Conservation (phyloP, 2,888 invertebrate genomes). For the Clanis bilineata region DNA sequence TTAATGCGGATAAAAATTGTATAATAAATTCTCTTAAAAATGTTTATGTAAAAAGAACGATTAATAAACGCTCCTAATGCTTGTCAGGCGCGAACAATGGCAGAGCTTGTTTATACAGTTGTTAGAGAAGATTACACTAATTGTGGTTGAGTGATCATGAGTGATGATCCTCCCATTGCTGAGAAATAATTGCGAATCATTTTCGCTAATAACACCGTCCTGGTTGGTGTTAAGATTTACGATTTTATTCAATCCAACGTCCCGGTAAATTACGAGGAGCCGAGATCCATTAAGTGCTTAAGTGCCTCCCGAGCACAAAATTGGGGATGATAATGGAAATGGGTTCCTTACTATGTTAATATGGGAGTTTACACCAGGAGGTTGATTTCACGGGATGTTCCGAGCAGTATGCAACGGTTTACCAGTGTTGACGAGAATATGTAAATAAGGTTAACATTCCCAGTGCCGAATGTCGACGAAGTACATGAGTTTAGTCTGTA, state of each 20-base stretch:
- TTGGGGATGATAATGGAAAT: conserved; percentile 80
- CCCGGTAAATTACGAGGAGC: conserved; percentile 76
- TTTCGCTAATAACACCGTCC: conserved; percentile 67
- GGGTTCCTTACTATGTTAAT: conserved; percentile 78
- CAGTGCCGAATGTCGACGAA: not conserved
- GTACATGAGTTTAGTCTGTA: conserved; percentile 1
- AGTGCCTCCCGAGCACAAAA: conserved; percentile 79
- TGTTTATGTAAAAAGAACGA: not conserved
- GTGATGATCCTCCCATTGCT: conserved; percentile 48
- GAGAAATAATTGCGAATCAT: conserved; percentile 65
- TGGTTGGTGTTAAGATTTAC: conserved; percentile 75
- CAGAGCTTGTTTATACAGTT: conserved; percentile 28
- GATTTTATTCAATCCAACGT: conserved; percentile 79
- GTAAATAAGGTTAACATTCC: conserved; percentile 5
- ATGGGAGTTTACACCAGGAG: conserved; percentile 63
- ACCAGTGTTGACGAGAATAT: conserved; percentile 39
- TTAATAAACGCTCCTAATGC: conserved; percentile 14
- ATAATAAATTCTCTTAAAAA: not conserved
- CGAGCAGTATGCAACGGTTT: conserved; percentile 53
- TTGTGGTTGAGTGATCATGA: conserved; percentile 37
- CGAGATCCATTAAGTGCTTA: conserved; percentile 80
- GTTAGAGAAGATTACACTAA: conserved; percentile 32
- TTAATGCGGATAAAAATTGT: not conserved
- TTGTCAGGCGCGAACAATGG: not conserved
- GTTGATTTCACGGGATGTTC: conserved; percentile 65